Evolutionary conservation across 2,888 invertebrate species (phyloP), one percentile per base, ranked within the genome.

Genomic region (Baronia brevicornis): DNA sequence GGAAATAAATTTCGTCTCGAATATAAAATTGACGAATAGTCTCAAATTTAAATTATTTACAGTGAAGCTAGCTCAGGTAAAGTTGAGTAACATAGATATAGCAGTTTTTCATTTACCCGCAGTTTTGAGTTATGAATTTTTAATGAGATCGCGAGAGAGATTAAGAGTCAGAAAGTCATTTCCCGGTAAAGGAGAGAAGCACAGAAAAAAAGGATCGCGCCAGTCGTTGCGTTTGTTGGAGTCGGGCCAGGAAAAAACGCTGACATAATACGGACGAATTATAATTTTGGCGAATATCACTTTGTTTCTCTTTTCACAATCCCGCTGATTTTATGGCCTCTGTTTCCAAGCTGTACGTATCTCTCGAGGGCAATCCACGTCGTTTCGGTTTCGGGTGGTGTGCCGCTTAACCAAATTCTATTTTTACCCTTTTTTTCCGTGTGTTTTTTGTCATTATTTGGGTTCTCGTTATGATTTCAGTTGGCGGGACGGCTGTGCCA

Each of bases 111-210:
- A 73, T 78, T 82, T 84, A 79, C 84, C 71, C 69, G 72, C 85
- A 77, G 72, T 75, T 79, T 79, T 74, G 71, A 84, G 79, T 85
- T 86, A 86, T 86, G 86, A 87, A 86, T 86, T 86, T 86, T 84
- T 87, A 86, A 87, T 86, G 85, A 86, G 87, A 86, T 87, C 77
- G 84, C 82, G 60, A 69, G 78, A 75, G 77, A 86, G 75, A 86
- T 86, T 86, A 86, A 71, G 85, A 85, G 79, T 74, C 82, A 73
- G 85, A 84, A 84, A 84, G 84, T 85, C 84, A 84, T 84, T 84
- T 84, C 84, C 84, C 80, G 67, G 78, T 78, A 67, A 78, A 79
- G 71, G 66, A 79, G 75, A 67, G 61, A 56, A 64, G 58, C 44
- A 55, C 44, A 53, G n/a, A 56, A 75, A 80, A 79, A 75, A 77